Base-by-base conservation (phyloP, 2,888 invertebrate genomes). In the Copidosoma aretas region DNA sequence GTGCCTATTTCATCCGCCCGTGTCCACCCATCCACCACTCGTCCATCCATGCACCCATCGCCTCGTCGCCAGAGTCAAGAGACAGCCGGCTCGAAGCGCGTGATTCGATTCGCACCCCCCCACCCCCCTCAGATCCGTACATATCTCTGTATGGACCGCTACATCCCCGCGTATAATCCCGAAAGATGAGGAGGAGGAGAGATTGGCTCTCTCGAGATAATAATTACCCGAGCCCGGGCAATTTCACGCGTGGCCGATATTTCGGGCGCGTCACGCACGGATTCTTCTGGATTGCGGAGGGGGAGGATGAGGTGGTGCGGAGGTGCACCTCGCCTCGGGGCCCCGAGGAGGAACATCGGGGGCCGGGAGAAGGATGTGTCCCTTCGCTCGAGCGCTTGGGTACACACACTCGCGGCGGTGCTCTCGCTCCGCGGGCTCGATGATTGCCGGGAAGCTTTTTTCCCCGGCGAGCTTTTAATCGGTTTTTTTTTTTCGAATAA, bases 241-340 rank as follows among this genome's bases (percentile, higher is more conserved):
- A 82, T 82, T 82, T 82, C 81, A 80, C 82, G 82, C 80, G 75
- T 77, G 77, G 79, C 74, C 76, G 76, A 73, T 12, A 46, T 12
- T 46, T 12, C 12, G 43, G 49, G 10, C 25, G 57, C 46, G n/a
- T 51, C 52, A 19, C 54, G 54, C 61, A 67, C 61, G 57, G 64
- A 67, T 70, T 67, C 67, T 67, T 70, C 67, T 41, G 39, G 41
- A 60, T 41, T 49, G 63, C 25, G 24, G 15, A 12, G 19, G 25
- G 14, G 14, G 17, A 32, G 24, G 22, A 21, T 54, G 43, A 43
- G 43, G 17, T 4, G 17, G 12, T 25, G 19, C 41, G 19, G 49
- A 32, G 25, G 5, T 14, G 12, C 12, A 14, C n/a, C 43, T 46
- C 43, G 43, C 43, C 43, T 12, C 43, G 14, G 43, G 43, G 43